Evolutionary conservation across 2,888 invertebrate genomes (phyloP), one percentile per base, ranked within the genome.

Genomic region (Brachyptera risi): DNA sequence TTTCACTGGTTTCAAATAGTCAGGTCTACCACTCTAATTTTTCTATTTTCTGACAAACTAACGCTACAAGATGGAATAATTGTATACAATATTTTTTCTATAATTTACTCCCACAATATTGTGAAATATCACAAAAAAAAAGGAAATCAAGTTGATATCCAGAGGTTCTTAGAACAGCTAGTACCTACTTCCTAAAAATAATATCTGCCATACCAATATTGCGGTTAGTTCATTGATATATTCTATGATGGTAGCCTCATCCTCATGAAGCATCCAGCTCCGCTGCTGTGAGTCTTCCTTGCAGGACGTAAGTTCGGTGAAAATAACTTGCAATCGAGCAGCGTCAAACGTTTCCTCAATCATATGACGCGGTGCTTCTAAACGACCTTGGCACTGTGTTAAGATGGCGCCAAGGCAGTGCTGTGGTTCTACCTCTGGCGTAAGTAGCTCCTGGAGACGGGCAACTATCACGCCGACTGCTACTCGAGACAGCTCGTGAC

Each of bases 231-330:
- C 90, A 60, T 85, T 82, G 60, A 96, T 80, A 73, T 93, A 90
- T 63, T 91, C 89, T 63, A 87, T 85, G 71, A 96, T 96, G 68
- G 90, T 88, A 63, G 84, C 84, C 67, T 96, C 95, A 73, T 96
- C 96, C 73, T 96, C 96, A 73, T 96, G 92, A 27, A 96, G 78
- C 74, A 93, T 92, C 96, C 96, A 96, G 68, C 92, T 94, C 61
- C 96, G 80, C 72, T 97, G 96, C 72, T 97, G 96, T 0, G 94
- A 91, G 73, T 96, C 96, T 71, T 96, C 93, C 68, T 95, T 95
- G 66, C 94, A 93, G 64, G 87, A 88, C 1, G 90, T 90, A 66
- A 96, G 76, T 65, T 94, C 88, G 65, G 85, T 84, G 67, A 96
- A 87, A 35, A 96, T 88, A 49, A 88, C 85, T 74, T 88, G 86